Evolutionary conservation across 2,797 vertebrate species (phyloP).

Genomic region (Hydrocynus forskahlii): DNA sequence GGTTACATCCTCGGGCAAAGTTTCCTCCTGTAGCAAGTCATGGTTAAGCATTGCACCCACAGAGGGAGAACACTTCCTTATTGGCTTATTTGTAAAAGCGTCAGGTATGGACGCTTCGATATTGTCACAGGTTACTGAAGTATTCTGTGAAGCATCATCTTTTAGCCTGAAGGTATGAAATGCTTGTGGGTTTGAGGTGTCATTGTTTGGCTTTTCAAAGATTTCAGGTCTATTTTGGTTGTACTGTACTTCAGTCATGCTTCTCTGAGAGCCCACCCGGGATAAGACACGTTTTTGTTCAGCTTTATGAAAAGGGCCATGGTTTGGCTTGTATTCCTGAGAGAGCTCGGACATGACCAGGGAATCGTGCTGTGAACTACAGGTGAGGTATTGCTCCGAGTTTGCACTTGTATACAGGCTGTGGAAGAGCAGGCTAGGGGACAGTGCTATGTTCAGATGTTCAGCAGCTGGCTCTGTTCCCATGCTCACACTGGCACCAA

Average conservation of each 20-base stretch:
- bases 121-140: slow-evolving; percentile 1
- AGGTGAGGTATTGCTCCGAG: slow-evolving; percentile 71
- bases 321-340: slow-evolving; percentile 19
- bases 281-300: slow-evolving; percentile 29
- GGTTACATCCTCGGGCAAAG: slow-evolving; percentile 1
- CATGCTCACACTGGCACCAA: slow-evolving; percentile 1
- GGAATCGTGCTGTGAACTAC: slow-evolving; percentile 58
- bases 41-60: not conserved
- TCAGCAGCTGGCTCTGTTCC: slow-evolving; percentile 1
- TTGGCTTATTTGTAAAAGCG: not conserved
- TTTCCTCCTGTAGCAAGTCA: slow-evolving; percentile 7
- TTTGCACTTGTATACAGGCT: slow-evolving; percentile 67
- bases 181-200: not conserved
- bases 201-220: not conserved
- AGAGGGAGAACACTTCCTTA: not conserved
- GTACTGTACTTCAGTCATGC: not conserved
- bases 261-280: slow-evolving; percentile 4
- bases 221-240: not conserved
- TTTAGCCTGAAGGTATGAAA: slow-evolving; percentile 2
- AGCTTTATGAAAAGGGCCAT: slow-evolving; percentile 26
- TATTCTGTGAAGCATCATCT: not conserved
- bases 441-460: slow-evolving; percentile 46
- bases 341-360: slow-evolving; percentile 23
- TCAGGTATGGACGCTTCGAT: not conserved
- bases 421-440: slow-evolving; percentile 55